These are phyloP conservation scores for Venusia cambrica DNA, from an alignment of 2,888 invertebrate species.

Conservation along the genomic window DNA sequence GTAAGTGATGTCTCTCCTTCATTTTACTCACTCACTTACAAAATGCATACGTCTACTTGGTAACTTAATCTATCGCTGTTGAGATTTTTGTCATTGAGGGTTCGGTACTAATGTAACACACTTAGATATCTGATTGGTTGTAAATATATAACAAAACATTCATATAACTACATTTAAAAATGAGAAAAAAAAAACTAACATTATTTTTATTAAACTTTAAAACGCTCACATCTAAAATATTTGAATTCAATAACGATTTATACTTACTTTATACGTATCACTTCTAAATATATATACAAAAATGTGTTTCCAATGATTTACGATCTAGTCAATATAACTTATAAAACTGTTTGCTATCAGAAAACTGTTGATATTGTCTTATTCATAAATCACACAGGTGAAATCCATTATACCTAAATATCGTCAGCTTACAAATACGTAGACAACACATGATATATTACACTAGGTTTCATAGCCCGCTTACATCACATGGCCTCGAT, in stretches of 20 bases:
- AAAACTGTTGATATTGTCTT: constrained; percentile 65
- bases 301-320: constrained; percentile 34
- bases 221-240: constrained; percentile 68
- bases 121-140: constrained; percentile 37
- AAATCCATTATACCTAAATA: constrained; percentile 39
- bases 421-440: constrained; percentile 41
- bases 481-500: constrained; percentile 14
- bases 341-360: constrained; percentile 50
- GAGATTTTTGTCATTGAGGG: constrained; percentile 43
- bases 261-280: constrained; percentile 37
- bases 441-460: constrained; percentile 68
- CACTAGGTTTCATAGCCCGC: constrained; percentile 56
- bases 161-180: constrained; percentile 49
- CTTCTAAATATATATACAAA: constrained; percentile 65
- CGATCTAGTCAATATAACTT: constrained; percentile 42
- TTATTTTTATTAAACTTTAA: constrained; percentile 35
- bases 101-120: constrained; percentile 22
- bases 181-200: constrained; percentile 29
- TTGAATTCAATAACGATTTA: constrained; percentile 68
- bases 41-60: constrained; percentile 69
- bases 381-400: constrained; percentile 58
- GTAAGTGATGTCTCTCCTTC: no score
- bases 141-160: constrained; percentile 48
- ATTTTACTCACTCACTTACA: no score
- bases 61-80: constrained; percentile 59